Percentiles rank a stretch among this genome's conserved stretches.
phyloP scores from a whole-genome alignment of 2,888 invertebrate genomes.

The Phaedon cochleariae region DNA sequence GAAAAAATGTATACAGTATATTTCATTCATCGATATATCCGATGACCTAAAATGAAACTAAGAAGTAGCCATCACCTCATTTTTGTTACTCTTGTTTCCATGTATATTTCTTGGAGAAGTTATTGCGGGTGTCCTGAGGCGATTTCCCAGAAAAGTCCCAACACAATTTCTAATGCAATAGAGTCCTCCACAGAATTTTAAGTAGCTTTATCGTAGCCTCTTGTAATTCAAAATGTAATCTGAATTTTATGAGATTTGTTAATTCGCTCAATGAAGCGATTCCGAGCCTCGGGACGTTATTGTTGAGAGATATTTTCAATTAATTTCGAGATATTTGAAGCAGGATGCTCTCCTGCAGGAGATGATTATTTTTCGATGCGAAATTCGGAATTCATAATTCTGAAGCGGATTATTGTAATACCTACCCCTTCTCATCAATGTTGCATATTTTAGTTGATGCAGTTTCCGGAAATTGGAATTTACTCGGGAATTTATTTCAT shows the following conservation, averaged over 20 bases:
- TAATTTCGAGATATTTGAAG: background rate
- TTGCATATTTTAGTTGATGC: too few species aligned
- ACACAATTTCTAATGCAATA: background rate
- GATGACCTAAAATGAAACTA: too few species aligned
- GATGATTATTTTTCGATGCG: background rate
- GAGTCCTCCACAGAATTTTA: background rate
- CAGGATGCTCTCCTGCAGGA: background rate
- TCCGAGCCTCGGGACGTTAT: background rate
- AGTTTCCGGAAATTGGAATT: too few species aligned
- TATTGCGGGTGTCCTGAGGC: background rate
- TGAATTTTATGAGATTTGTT: constrained; percentile 6
- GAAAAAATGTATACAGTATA: too few species aligned
- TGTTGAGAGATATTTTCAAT: background rate
- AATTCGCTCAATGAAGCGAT: background rate
- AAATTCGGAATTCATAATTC: background rate
- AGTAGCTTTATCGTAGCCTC: background rate
- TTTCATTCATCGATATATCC: too few species aligned
- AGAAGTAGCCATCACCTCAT: too few species aligned
- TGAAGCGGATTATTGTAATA: too few species aligned
- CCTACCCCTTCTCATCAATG: too few species aligned
- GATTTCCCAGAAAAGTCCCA: background rate
- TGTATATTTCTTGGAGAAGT: too few species aligned
- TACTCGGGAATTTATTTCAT: too few species aligned
- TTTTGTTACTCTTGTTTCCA: too few species aligned
- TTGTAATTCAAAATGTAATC: constrained; percentile 5